Percentiles rank a stretch among this genome's conserved stretches.
Conservation (phyloP, 2,113 vertebrate genomes). For the Anarrhichthys ocellatus region DNA sequence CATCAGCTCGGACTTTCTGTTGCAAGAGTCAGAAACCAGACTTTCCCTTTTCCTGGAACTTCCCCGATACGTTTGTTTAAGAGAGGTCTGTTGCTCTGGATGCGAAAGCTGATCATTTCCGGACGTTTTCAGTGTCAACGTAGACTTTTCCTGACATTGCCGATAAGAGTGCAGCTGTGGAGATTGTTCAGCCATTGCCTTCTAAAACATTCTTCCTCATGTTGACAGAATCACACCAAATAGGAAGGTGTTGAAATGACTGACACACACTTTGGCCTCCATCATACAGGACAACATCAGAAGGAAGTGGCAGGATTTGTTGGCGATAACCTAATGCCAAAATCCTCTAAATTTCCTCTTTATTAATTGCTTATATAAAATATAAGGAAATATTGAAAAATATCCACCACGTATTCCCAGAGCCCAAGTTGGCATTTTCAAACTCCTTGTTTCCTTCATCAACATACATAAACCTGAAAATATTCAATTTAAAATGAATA, state of each 20-base stretch:
- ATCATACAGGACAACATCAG: conserved; percentile 17
- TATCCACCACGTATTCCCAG: background rate
- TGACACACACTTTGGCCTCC: conserved; percentile 35
- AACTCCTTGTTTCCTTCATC: background rate
- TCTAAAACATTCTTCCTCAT: conserved; percentile 4
- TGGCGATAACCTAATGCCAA: background rate
- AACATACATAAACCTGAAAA: background rate
- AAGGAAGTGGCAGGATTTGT: background rate
- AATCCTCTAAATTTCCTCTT: background rate
- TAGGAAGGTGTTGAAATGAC: conserved; percentile 36
- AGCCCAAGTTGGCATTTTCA: too few relatives aligned
- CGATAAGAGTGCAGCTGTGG: conserved; percentile 66
- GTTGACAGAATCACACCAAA: conserved; percentile 42
- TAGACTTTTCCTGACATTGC: conserved; percentile 57
- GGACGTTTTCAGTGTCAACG: conserved; percentile 45
- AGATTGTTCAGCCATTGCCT: conserved; percentile 35
- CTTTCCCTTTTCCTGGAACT: conserved; percentile 68
- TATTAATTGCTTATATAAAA: background rate
- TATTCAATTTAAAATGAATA: background rate
- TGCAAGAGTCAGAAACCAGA: conserved; percentile 51
- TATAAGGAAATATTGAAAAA: background rate
- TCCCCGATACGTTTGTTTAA: conserved; percentile 52
- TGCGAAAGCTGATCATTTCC: conserved; percentile 67
- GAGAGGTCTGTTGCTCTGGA: conserved; percentile 28
- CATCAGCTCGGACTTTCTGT: conserved; percentile 43